Evolutionary conservation across 2,113 vertebrate genomes (phyloP).

Genomic region (Montifringilla adamsi): DNA sequence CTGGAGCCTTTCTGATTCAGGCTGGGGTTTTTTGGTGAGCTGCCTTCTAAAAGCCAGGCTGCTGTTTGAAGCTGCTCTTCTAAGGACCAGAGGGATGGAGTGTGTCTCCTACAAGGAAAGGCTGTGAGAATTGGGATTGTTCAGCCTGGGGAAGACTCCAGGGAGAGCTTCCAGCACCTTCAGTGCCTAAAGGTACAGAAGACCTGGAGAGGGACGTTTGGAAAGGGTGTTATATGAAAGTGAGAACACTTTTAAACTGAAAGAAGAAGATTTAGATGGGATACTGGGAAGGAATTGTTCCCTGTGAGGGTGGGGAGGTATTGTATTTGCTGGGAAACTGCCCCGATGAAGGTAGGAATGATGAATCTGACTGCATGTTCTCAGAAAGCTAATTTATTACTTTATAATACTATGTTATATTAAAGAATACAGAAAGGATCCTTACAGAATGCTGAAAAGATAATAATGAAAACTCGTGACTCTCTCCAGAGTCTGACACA

Average conservation of each 20-base stretch:
- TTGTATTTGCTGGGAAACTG: too few species aligned
- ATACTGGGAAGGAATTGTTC: background rate
- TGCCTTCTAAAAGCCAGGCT: background rate
- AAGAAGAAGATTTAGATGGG: background rate
- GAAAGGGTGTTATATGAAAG: accelerated
- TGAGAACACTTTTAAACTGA: background rate
- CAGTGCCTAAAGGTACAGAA: background rate
- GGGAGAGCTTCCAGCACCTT: background rate
- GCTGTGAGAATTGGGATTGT: background rate
- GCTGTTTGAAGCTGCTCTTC: background rate
- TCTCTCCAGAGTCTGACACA: too few species aligned
- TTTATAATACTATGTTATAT: too few species aligned
- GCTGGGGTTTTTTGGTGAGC: background rate
- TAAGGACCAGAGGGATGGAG: background rate
- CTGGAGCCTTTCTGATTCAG: background rate
- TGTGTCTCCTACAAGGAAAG: background rate
- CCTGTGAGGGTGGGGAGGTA: background rate
- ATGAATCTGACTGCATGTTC: too few species aligned
- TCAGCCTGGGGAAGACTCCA: background rate
- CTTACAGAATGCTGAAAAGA: too few species aligned
- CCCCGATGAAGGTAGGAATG: too few species aligned
- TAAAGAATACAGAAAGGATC: too few species aligned
- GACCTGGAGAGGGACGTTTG: background rate
- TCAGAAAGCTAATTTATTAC: too few species aligned
- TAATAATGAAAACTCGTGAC: too few species aligned